Conservation (phyloP, 2,113 vertebrate species). For the Spea bombifrons region DNA sequence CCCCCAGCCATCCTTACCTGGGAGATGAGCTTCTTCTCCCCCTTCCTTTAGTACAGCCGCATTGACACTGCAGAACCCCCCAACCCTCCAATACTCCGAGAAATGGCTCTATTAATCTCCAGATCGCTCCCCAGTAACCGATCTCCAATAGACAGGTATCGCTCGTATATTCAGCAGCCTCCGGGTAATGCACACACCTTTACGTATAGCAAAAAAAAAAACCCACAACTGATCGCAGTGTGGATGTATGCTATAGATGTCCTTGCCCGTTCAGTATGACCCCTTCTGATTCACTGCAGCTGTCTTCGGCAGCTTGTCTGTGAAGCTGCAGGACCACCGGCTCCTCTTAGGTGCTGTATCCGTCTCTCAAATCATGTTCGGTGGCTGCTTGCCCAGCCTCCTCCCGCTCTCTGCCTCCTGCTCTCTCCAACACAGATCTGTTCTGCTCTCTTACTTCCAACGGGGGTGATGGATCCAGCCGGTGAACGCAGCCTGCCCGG, state of each 20-base stretch:
- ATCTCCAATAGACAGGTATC: not conserved
- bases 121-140: not conserved
- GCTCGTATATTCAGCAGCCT: not conserved
- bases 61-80: slow-evolving; percentile 71
- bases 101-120: not conserved
- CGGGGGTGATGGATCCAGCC: slow-evolving; percentile 28
- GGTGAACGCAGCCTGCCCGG: slow-evolving; percentile 3
- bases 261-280: slow-evolving; percentile 5
- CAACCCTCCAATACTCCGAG: not conserved
- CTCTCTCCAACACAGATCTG: not conserved
- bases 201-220: not conserved
- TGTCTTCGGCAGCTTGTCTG: not conserved
- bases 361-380: not conserved
- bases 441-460: slow-evolving; percentile 9
- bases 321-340: slow-evolving; percentile 19
- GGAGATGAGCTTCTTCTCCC: slow-evolving; percentile 64
- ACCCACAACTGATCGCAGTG: slow-evolving; percentile 3
- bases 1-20: slow-evolving; percentile 65
- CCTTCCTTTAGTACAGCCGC: slow-evolving; percentile 68
- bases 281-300: not conserved
- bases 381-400: slow-evolving; percentile 33
- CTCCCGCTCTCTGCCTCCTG: slow-evolving; percentile 41
- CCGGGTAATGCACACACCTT: not conserved
- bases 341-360: slow-evolving; percentile 14
- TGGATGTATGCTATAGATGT: not conserved